Conservation (phyloP, 2,797 vertebrate genomes). For the Sebastes hubbsi region DNA sequence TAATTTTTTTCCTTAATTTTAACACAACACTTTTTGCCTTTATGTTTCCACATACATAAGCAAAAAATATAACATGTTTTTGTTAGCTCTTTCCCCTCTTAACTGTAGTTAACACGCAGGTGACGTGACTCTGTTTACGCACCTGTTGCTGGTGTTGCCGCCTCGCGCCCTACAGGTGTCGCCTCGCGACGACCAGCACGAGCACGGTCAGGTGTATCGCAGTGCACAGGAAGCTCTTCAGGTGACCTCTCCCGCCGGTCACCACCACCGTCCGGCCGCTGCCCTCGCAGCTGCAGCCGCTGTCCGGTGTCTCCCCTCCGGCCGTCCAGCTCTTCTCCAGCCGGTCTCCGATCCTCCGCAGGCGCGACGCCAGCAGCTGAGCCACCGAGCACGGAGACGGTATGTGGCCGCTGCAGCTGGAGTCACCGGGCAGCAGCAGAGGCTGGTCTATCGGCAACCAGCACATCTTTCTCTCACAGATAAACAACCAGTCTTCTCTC, state of each 20-base stretch:
- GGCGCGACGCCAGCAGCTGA: slow-evolving; percentile 86
- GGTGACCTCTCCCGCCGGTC: slow-evolving; percentile 18
- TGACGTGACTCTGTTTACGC: slow-evolving; percentile 29
- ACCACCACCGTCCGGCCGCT: slow-evolving; percentile 3
- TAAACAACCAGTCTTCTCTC: slow-evolving; percentile 1
- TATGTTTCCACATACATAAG: no score
- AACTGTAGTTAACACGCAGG: neutral
- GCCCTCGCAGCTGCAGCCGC: slow-evolving; percentile 59
- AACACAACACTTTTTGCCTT: neutral
- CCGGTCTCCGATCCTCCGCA: slow-evolving; percentile 92
- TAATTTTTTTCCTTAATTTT: no score
- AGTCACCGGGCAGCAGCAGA: slow-evolving; percentile 82
- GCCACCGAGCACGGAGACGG: slow-evolving; percentile 77
- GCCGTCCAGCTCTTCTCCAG: slow-evolving; percentile 83
- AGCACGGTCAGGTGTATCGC: slow-evolving; percentile 86
- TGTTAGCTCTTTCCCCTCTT: no score
- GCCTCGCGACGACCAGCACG: slow-evolving; percentile 87
- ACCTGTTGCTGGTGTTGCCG: slow-evolving; percentile 80
- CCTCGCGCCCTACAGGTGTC: slow-evolving; percentile 85
- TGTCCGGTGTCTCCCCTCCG: slow-evolving; percentile 3
- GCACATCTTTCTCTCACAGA: slow-evolving; percentile 82
- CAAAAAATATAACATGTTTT: no score
- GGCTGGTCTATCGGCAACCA: slow-evolving; percentile 86
- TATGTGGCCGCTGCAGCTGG: slow-evolving; percentile 74
- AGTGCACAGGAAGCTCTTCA: slow-evolving; percentile 78